Conservation (phyloP, 2,797 vertebrate species). For the Anguilla marmorata region DNA sequence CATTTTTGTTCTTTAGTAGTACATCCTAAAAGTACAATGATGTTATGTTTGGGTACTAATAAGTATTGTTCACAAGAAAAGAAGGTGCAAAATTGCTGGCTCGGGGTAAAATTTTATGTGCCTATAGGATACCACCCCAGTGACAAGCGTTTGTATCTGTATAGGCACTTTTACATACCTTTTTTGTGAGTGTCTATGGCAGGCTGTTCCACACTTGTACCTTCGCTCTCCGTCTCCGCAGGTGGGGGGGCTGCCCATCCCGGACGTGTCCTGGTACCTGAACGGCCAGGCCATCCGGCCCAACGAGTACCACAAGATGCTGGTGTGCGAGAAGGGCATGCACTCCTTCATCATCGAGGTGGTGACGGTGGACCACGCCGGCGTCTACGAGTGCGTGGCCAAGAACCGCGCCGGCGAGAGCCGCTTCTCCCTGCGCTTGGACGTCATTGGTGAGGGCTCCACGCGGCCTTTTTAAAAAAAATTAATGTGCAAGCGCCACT, state of each 20-base stretch:
- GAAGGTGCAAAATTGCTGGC: too few relatives aligned
- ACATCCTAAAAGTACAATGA: too few relatives aligned
- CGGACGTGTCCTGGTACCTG: slow-evolving; percentile 91
- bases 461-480: not conserved
- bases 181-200: not conserved
- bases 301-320: slow-evolving; percentile 94
- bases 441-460: slow-evolving; percentile 80
- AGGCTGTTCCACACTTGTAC: not conserved
- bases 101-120: not conserved
- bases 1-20: too few relatives aligned
- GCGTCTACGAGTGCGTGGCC: slow-evolving; percentile 87
- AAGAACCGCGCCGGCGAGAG: slow-evolving; percentile 88
- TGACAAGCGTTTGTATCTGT: too few relatives aligned
- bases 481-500: not conserved
- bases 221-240: slow-evolving; percentile 51
- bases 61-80: too few relatives aligned
- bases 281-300: slow-evolving; percentile 89
- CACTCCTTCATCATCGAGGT: slow-evolving; percentile 96
- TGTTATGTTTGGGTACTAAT: too few relatives aligned
- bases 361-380: slow-evolving; percentile 85
- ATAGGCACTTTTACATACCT: too few relatives aligned
- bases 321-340: slow-evolving; percentile 92
- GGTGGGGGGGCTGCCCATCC: slow-evolving; percentile 87
- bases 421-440: slow-evolving; percentile 81
- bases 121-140: too few relatives aligned